phyloP scores from a whole-genome alignment of 1,140 invertebrate genomes.

The Cardiocondyla obscurior region DNA sequence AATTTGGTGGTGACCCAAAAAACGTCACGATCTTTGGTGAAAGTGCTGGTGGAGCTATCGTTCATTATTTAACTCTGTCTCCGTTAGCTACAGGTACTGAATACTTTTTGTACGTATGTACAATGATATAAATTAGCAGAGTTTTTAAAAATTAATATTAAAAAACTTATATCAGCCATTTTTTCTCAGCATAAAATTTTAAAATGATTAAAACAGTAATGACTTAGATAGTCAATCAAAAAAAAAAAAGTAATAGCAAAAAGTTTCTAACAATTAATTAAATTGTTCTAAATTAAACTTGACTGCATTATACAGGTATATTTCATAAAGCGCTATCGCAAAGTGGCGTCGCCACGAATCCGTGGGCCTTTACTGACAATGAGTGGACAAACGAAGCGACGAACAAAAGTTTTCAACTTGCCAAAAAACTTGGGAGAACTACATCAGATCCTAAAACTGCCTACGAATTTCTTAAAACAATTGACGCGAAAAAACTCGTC shows the following conservation, averaged over 20 bases:
- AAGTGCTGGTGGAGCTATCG: constrained; percentile 83
- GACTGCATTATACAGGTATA: constrained; percentile 78
- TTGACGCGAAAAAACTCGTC: constrained; percentile 67
- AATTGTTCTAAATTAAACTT: not conserved
- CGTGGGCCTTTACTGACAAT: constrained; percentile 77
- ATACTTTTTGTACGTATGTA: not conserved
- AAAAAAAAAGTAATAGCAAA: not conserved
- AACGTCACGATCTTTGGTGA: constrained; percentile 89
- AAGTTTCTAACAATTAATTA: not conserved
- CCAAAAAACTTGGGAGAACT: constrained; percentile 79
- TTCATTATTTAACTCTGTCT: constrained; percentile 73
- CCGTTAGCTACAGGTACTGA: constrained; percentile 70
- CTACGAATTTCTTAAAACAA: constrained; percentile 81
- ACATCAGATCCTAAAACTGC: constrained; percentile 79
- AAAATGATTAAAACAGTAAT: not conserved
- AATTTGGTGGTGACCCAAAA: constrained; percentile 86
- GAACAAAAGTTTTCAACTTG: constrained; percentile 77
- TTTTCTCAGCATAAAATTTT: too few species aligned
- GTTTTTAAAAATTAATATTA: not conserved
- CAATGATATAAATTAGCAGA: not conserved
- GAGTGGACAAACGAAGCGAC: constrained; percentile 63
- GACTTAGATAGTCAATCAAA: too few species aligned
- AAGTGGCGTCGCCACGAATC: constrained; percentile 83
- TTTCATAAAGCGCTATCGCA: constrained; percentile 86
- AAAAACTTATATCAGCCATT: not conserved